These are phyloP conservation scores for Pantala flavescens DNA, from an alignment of 1,140 invertebrate genomes.

Conservation along the genomic window DNA sequence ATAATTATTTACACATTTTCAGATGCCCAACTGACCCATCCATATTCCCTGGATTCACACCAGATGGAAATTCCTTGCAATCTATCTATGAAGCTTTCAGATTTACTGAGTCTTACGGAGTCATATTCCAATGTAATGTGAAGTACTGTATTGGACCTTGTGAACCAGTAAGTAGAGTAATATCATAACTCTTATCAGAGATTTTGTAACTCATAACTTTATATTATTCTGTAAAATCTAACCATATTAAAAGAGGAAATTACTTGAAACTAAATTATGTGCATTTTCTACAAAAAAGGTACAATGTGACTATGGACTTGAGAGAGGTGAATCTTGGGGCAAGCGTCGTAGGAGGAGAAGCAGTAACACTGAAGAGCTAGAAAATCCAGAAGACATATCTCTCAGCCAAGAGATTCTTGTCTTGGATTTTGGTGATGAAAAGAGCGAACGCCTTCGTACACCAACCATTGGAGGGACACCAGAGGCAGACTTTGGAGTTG, in stretches of 20 bases:
- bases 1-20: constrained; percentile 23
- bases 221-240: not conserved
- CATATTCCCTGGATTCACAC: constrained; percentile 83
- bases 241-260: not conserved
- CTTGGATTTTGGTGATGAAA: constrained; percentile 80
- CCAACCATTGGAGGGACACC: constrained; percentile 43
- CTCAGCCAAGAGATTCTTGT: constrained; percentile 88
- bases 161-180: constrained; percentile 61
- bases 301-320: constrained; percentile 76
- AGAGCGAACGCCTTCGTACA: constrained; percentile 56
- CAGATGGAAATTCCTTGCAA: constrained; percentile 78
- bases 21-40: constrained; percentile 85
- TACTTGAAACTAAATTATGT: not conserved
- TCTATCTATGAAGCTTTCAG: constrained; percentile 89
- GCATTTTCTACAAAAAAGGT: constrained; percentile 41
- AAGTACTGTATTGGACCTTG: constrained; percentile 92
- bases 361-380: constrained; percentile 39
- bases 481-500: constrained; percentile 63
- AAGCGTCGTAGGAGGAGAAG: constrained; percentile 75
- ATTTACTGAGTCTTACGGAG: constrained; percentile 91
- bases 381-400: constrained; percentile 74
- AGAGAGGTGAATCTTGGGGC: constrained; percentile 81
- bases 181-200: not conserved
- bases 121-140: constrained; percentile 95
- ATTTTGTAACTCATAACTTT: not conserved